Evolutionary conservation across 2,113 vertebrate species (phyloP).

Genomic region (Oncorhynchus nerka): DNA sequence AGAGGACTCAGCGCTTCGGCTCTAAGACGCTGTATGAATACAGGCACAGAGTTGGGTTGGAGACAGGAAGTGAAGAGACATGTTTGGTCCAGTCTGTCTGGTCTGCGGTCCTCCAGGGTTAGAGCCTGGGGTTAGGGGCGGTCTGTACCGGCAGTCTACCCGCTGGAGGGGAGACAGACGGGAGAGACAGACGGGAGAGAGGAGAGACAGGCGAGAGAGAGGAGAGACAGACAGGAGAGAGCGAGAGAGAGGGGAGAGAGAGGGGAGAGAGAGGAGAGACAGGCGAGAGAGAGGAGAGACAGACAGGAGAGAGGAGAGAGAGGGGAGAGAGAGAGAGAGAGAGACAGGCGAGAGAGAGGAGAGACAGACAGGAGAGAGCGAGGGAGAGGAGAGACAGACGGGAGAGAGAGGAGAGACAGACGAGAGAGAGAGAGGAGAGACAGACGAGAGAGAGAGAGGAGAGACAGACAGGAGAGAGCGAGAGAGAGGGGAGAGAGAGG

Average conservation of each 20-base stretch:
- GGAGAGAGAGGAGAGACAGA: not conserved
- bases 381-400: fast-evolving
- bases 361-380: too few species aligned
- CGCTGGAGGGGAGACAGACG: conserved; percentile 38
- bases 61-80: not conserved
- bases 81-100: not conserved
- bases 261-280: too few species aligned
- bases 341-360: too few species aligned
- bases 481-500: too few species aligned
- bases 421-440: too few species aligned
- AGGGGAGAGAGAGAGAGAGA: too few species aligned
- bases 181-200: conserved; percentile 1
- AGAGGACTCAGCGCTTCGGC: not conserved
- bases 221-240: not conserved
- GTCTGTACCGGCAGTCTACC: conserved; percentile 52
- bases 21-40: too few species aligned
- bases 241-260: too few species aligned
- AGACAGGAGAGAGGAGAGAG: fast-evolving
- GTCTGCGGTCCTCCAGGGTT: conserved; percentile 9
- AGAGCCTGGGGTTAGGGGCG: conserved; percentile 59
- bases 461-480: too few species aligned
- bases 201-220: not conserved
- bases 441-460: too few species aligned
- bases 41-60: not conserved
- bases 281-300: too few species aligned